Evolutionary conservation across 2,797 vertebrate genomes (phyloP).

Genomic region (Myripristis murdjan): DNA sequence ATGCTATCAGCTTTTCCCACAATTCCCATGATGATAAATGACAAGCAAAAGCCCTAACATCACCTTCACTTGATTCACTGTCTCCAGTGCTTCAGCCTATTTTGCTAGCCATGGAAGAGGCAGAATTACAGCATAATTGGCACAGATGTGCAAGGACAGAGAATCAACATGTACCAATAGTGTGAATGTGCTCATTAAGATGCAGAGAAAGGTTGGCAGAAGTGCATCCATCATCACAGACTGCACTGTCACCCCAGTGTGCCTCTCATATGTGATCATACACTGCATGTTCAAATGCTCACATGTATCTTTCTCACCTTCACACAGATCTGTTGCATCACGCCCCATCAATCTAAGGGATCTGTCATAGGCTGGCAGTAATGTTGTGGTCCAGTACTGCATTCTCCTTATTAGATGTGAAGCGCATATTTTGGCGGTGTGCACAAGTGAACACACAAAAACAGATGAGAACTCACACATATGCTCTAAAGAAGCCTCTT

Average conservation of each 20-base stretch:
- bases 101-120: conserved; percentile 22
- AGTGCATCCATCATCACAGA: conserved; percentile 70
- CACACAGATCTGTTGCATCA: conserved; percentile 38
- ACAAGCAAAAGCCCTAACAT: conserved; percentile 61
- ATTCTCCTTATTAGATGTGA: conserved; percentile 28
- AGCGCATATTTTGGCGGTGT: neutral
- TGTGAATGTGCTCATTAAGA: conserved; percentile 67
- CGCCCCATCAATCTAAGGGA: conserved; percentile 50
- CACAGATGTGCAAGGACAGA: conserved; percentile 49
- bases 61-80: conserved; percentile 51
- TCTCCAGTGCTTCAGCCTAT: conserved; percentile 58
- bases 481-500: neutral
- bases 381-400: neutral
- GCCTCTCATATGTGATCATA: conserved; percentile 53
- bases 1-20: conserved; percentile 58
- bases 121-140: conserved; percentile 55
- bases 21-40: conserved; percentile 75
- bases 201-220: conserved; percentile 57
- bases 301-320: conserved; percentile 47
- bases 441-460: neutral
- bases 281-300: conserved; percentile 44
- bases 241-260: conserved; percentile 49
- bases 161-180: conserved; percentile 52
- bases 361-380: conserved; percentile 33
- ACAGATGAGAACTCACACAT: neutral